Evolutionary conservation across 2,797 vertebrate genomes (phyloP).

Genomic region (Xyrichtys novacula): DNA sequence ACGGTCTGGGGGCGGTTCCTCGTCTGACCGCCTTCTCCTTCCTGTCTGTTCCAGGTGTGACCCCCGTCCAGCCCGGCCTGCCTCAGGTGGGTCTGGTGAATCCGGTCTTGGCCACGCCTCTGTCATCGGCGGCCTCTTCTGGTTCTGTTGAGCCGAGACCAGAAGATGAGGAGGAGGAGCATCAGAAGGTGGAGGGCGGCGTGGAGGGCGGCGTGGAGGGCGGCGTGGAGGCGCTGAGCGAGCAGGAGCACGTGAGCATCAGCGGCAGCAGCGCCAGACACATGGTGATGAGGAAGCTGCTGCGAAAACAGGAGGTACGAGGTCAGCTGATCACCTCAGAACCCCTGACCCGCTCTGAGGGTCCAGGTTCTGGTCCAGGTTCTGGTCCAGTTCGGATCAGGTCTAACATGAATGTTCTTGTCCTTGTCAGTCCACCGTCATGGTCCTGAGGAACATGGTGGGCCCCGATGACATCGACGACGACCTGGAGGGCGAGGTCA

Average conservation of each 20-base stretch:
- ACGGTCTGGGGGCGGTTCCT: too few relatives aligned
- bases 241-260: slow-evolving; percentile 97
- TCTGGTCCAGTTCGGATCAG: too few relatives aligned
- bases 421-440: slow-evolving; percentile 92
- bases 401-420: too few relatives aligned
- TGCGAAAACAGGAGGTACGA: too few relatives aligned
- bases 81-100: slow-evolving; percentile 97
- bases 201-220: slow-evolving; percentile 90
- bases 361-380: too few relatives aligned
- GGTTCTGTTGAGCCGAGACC: slow-evolving; percentile 75
- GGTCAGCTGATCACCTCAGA: too few relatives aligned
- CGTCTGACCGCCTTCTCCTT: too few relatives aligned
- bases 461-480: slow-evolving; percentile 99
- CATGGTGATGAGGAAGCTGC: slow-evolving; percentile 96
- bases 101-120: slow-evolving; percentile 95
- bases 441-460: slow-evolving; percentile 99
- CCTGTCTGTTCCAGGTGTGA: slow-evolving; percentile 86
- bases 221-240: slow-evolving; percentile 95
- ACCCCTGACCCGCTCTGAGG: too few relatives aligned
- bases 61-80: slow-evolving; percentile 95
- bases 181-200: slow-evolving; percentile 89
- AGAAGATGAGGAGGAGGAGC: slow-evolving; percentile 93
- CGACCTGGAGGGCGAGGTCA: slow-evolving; percentile 97
- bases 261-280: slow-evolving; percentile 95
- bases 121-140: too few relatives aligned